These are phyloP conservation scores for Scelioninae gen. 1 DNA, from an alignment of 2,888 invertebrate species.

Conservation along the genomic window DNA sequence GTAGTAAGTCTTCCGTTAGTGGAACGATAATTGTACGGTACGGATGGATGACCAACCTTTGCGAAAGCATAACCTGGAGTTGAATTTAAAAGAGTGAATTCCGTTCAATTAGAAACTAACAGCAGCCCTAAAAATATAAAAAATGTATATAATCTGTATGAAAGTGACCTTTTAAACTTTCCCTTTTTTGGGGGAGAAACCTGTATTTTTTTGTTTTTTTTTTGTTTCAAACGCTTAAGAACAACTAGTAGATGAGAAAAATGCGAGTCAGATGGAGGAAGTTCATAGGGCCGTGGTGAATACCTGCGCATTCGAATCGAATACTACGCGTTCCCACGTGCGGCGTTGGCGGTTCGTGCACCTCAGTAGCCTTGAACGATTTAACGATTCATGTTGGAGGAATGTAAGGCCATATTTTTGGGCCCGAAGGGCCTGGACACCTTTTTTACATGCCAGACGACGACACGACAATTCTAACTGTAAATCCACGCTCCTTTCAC, in stretches of 20 bases:
- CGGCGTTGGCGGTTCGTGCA: constrained; percentile 38
- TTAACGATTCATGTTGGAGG: constrained; percentile 72
- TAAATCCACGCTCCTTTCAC: constrained; percentile 68
- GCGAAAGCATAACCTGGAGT: neutral
- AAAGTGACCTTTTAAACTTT: neutral
- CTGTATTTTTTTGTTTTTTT: too few relatives aligned
- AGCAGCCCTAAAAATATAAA: neutral
- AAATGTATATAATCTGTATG: neutral
- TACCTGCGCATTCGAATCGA: constrained; percentile 31
- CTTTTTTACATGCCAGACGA: constrained; percentile 6
- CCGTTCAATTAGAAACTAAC: neutral
- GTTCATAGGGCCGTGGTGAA: constrained; percentile 35
- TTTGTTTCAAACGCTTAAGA: neutral
- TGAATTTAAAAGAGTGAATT: neutral
- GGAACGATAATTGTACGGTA: constrained; percentile 21
- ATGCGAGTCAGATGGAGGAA: constrained; percentile 29
- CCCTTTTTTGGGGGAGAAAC: neutral
- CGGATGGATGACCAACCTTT: constrained; percentile 19
- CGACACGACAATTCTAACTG: constrained; percentile 64
- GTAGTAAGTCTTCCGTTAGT: constrained; percentile 5
- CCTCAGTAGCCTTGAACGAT: constrained; percentile 71
- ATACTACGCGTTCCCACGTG: constrained; percentile 70
- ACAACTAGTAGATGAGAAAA: neutral
- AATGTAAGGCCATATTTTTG: constrained; percentile 65
- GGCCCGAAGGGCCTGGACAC: constrained; percentile 18